Conservation (phyloP, 1,140 invertebrate genomes). For the Pseudomyrmex flavicornis region DNA sequence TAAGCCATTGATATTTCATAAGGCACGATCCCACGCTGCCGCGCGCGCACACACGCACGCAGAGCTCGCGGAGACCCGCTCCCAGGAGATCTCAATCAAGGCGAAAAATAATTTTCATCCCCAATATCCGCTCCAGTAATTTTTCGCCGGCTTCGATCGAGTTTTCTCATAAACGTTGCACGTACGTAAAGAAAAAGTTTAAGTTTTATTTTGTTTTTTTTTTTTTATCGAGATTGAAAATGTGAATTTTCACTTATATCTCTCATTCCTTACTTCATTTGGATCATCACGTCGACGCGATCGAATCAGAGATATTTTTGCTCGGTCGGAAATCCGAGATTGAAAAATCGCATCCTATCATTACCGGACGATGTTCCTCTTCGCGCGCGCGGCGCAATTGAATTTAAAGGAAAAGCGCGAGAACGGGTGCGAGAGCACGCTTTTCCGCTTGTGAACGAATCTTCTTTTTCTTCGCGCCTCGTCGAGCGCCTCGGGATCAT, state of each 20-base stretch:
- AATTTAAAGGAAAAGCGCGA: slow-evolving; percentile 51
- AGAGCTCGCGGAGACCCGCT: slow-evolving; percentile 60
- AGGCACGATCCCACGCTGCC: slow-evolving; percentile 70
- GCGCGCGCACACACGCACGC: slow-evolving; percentile 69
- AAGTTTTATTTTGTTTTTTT: too few species aligned
- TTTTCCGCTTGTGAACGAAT: slow-evolving; percentile 18
- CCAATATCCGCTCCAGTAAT: slow-evolving; percentile 75
- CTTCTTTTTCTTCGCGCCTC: slow-evolving; percentile 37
- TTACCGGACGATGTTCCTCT: background rate
- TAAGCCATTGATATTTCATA: slow-evolving; percentile 84
- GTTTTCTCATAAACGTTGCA: slow-evolving; percentile 67
- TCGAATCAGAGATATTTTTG: background rate
- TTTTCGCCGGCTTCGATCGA: slow-evolving; percentile 76
- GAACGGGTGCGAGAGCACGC: slow-evolving; percentile 1
- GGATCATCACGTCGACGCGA: too few species aligned
- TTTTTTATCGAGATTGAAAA: background rate
- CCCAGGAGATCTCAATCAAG: slow-evolving; percentile 84
- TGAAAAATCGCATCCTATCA: slow-evolving; percentile 29
- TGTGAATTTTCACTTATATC: background rate
- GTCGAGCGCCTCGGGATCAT: slow-evolving; percentile 48
- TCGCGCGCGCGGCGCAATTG: slow-evolving; percentile 34
- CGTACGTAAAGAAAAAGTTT: background rate
- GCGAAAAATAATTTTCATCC: slow-evolving; percentile 81
- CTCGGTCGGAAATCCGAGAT: slow-evolving; percentile 17
- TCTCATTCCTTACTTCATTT: background rate